Evolutionary conservation across 1,140 invertebrate species (phyloP), one percentile per base, ranked within the genome.

Genomic region (Papilio machaon): DNA sequence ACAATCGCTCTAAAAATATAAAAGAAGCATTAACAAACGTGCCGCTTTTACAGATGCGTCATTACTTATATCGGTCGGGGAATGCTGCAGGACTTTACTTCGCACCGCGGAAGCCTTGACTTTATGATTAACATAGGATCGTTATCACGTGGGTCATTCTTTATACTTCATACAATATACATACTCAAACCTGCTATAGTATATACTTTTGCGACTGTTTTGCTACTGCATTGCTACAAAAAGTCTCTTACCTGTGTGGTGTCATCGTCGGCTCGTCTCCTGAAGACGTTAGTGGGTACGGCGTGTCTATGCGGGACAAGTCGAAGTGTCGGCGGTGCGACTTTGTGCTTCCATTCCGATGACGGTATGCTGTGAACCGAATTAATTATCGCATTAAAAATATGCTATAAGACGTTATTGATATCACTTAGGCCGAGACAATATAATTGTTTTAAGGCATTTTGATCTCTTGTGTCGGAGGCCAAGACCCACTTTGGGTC

Each of bases 1-100:
- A 84, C 96, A 97, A 84, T 97, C 96, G 85, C 95, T 85, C 87
- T 95, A 91, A 0, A 89, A 90, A 83, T 82, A 67, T 3, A 58
- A 58, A 8, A 58, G 17, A 58, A n/a, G n/a, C 17, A 58, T 58
- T 58, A n/a, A 17, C 17, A n/a, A 54, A n/a, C n/a, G n/a, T n/a
- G n/a, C n/a, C 6, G n/a, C 7, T 58, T 4, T 54, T 8, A 19
- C 54, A n/a, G n/a, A 6, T 19, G n/a, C 17, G 8, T 58, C 1
- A n/a, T 49, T 49, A 9, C 10, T 49, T 9, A 13, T 49, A 10
- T 49, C 10, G 47, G 38, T 43, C 38, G 4, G 4, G 4, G 4
- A 43, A 43, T 43, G 7, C 7, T 4, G 38, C 38, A 43, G 38
- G 38, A 43, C 1, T 43, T 43, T 7, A 43, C 7, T 43, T 43